Percentiles rank a stretch among this genome's conserved stretches.
Evolutionary conservation across 2,888 invertebrate species (phyloP).

Genomic region (Apamea monoglypha): DNA sequence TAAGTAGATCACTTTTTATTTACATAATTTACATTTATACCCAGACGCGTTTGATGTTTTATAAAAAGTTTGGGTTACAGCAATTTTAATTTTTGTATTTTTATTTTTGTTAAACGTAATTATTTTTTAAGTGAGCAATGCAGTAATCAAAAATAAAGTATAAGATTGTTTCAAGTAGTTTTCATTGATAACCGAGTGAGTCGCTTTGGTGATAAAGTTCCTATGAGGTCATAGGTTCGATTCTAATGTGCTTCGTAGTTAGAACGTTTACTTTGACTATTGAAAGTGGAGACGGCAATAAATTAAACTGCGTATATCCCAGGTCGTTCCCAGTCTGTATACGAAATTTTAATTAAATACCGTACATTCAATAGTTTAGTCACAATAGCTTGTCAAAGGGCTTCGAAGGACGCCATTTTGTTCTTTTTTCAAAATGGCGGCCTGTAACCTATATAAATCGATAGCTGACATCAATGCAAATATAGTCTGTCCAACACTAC

Average conservation of each 20-base stretch:
- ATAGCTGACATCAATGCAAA: too few relatives aligned
- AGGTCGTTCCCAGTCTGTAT: too few relatives aligned
- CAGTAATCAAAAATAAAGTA: conserved; percentile 60
- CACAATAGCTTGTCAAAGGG: too few relatives aligned
- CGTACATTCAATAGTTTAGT: too few relatives aligned
- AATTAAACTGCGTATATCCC: too few relatives aligned
- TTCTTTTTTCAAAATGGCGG: too few relatives aligned
- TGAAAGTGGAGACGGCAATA: too few relatives aligned
- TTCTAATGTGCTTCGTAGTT: conserved; percentile 13
- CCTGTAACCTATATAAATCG: too few relatives aligned
- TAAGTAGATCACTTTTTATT: conserved; percentile 32
- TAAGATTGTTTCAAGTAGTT: conserved; percentile 61
- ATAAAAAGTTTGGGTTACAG: conserved; percentile 14
- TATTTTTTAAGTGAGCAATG: conserved; percentile 61
- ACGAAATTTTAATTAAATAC: too few relatives aligned
- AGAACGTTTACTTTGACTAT: background rate
- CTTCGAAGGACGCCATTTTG: too few relatives aligned
- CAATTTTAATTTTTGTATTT: conserved; percentile 2
- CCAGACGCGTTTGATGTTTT: conserved; percentile 19
- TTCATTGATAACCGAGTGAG: conserved; percentile 56
- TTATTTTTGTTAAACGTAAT: conserved; percentile 18
- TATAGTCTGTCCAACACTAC: too few relatives aligned
- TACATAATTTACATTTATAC: conserved; percentile 33
- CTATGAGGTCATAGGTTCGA: conserved; percentile 34
- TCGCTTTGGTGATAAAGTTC: conserved; percentile 33